phyloP scores from a whole-genome alignment of 2,888 invertebrate species.

The Scaptomyza tumidula region DNA sequence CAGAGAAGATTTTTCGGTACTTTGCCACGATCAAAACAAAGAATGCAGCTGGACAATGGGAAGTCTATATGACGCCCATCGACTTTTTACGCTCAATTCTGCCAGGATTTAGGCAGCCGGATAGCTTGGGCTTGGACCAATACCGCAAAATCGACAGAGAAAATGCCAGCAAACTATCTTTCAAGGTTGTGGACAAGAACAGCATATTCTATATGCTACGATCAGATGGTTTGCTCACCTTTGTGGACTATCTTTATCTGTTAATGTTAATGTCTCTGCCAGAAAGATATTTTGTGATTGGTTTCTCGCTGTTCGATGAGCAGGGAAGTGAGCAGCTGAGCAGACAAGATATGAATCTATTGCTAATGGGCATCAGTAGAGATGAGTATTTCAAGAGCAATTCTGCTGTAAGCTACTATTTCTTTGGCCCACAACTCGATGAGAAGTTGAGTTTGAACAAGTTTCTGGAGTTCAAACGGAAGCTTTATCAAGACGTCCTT shows the following conservation, averaged over 20 bases:
- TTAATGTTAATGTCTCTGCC: constrained; percentile 29
- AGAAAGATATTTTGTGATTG: constrained; percentile 38
- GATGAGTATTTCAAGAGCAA: constrained; percentile 1
- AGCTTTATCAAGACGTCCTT: constrained; percentile 33
- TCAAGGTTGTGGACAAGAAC: constrained; percentile 13
- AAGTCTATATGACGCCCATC: constrained; percentile 56
- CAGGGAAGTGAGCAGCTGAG: constrained; percentile 16
- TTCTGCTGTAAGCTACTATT: constrained; percentile 15
- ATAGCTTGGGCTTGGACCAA: constrained; percentile 25
- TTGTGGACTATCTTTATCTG: constrained; percentile 50
- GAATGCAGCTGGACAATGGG: constrained; percentile 24
- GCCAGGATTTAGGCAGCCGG: constrained; percentile 51
- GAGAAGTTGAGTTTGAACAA: constrained; percentile 16
- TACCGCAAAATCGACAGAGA: constrained; percentile 28
- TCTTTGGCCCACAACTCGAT: constrained; percentile 37
- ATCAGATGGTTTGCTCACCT: constrained; percentile 43
- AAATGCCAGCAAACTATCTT: neutral
- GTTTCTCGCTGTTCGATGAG: constrained; percentile 43
- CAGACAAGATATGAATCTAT: constrained; percentile 8
- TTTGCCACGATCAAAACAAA: constrained; percentile 60
- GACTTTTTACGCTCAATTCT: constrained; percentile 59
- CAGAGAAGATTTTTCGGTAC: constrained; percentile 57
- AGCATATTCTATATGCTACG: constrained; percentile 51
- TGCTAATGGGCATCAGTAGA: constrained; percentile 23
- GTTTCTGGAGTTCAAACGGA: constrained; percentile 39